A percentile compares a stretch with the other conserved stretches of the same genome.
phyloP scores from a whole-genome alignment of 1,140 invertebrate genomes.

The Psix sp. region DNA sequence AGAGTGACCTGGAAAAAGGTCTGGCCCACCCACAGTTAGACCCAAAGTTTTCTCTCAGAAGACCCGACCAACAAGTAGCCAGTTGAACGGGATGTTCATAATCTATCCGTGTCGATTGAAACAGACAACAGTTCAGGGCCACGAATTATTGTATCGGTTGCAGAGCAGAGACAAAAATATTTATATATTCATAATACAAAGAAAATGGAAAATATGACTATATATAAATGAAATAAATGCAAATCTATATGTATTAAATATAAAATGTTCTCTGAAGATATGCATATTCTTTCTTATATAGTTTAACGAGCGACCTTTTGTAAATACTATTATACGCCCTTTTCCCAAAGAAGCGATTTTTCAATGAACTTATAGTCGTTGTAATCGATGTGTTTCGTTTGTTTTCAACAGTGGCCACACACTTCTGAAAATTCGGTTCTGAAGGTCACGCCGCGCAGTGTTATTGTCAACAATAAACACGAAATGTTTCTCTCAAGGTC shows the following conservation, averaged over 20 bases:
- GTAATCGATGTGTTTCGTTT: slow-evolving; percentile 27
- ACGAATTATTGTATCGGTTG: slow-evolving; percentile 31
- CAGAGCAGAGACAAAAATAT: slow-evolving; percentile 16
- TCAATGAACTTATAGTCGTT: too few relatives aligned
- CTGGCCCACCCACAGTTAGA: slow-evolving; percentile 2
- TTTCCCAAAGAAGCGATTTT: too few relatives aligned
- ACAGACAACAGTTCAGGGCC: slow-evolving; percentile 28
- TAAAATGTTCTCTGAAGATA: slow-evolving; percentile 27
- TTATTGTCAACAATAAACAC: too few relatives aligned
- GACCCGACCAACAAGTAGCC: slow-evolving; percentile 9
- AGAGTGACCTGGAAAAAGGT: slow-evolving; percentile 2
- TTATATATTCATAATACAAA: slow-evolving; percentile 31
- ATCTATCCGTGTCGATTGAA: slow-evolving; percentile 9
- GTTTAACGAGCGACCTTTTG: slow-evolving; percentile 18
- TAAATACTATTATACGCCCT: slow-evolving; percentile 34
- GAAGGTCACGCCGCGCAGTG: too few relatives aligned
- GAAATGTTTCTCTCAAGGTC: too few relatives aligned
- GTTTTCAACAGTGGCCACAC: slow-evolving; percentile 12
- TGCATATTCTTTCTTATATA: slow-evolving; percentile 23
- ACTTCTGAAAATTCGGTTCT: too few relatives aligned
- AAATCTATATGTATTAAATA: slow-evolving; percentile 41
- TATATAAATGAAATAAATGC: slow-evolving; percentile 41
- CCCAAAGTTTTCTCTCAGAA: not conserved
- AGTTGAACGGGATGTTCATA: not conserved
- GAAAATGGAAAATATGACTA: slow-evolving; percentile 6